These are phyloP conservation scores for Eidolon dupreanum DNA, from an alignment of 2,797 vertebrate genomes.

Conservation along the genomic window DNA sequence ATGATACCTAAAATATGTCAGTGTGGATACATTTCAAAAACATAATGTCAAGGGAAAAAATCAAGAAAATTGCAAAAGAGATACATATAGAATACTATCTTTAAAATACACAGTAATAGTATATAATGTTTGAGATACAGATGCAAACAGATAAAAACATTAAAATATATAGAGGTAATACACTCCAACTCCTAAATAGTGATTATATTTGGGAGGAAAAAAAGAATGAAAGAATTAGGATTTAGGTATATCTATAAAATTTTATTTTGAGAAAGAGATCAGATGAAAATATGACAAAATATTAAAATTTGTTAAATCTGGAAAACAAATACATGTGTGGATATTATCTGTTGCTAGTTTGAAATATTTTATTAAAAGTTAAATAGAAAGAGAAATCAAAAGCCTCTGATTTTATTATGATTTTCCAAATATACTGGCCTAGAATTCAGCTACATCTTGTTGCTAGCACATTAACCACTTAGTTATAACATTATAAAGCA, in stretches of 20 bases:
- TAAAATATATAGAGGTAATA: not conserved
- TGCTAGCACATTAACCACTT: not conserved
- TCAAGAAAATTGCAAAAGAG: not conserved
- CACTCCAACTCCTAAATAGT: not conserved
- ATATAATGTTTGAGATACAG: not conserved
- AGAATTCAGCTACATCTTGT: not conserved
- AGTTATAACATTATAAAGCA: not conserved
- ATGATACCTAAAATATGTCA: not conserved
- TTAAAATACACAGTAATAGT: not conserved
- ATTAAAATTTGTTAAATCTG: constrained; percentile 18
- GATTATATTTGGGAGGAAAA: not conserved
- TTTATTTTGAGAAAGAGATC: not conserved
- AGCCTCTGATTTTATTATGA: not conserved
- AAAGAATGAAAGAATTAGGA: not conserved
- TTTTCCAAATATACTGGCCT: not conserved
- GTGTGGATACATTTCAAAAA: constrained; percentile 15
- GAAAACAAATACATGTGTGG: not conserved
- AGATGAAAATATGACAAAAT: not conserved
- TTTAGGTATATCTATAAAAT: constrained; percentile 4
- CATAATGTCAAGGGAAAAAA: not conserved
- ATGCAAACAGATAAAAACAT: not conserved
- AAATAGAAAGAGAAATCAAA: constrained; percentile 23
- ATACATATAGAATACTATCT: not conserved
- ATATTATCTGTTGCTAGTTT: not conserved
- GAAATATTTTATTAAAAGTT: constrained; percentile 45